Conservation (phyloP, 2,888 invertebrate genomes). For the Pegoplata infirma region DNA sequence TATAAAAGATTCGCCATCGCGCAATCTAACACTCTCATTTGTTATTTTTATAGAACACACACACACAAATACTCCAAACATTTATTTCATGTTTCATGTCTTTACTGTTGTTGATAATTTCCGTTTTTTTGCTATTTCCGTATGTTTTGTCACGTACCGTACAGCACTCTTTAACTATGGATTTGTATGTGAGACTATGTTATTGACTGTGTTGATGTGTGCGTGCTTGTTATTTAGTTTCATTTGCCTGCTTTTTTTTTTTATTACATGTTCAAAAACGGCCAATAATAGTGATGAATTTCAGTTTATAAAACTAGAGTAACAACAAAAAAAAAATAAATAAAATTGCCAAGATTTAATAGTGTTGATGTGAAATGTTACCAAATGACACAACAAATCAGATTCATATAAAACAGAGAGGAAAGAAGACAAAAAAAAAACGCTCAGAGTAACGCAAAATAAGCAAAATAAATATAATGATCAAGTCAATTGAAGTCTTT, state of each 20-base stretch:
- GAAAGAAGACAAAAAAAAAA: neutral
- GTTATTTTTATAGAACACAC: no score
- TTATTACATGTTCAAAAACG: neutral
- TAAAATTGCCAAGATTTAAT: constrained; percentile 23
- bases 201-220: neutral
- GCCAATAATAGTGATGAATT: constrained; percentile 36
- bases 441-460: neutral
- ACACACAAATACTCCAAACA: neutral
- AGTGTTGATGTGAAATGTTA: constrained; percentile 40
- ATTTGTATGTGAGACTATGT: neutral
- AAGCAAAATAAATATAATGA: constrained; percentile 28
- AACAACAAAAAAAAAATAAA: neutral
- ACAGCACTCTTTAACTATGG: neutral
- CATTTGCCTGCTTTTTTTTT: neutral
- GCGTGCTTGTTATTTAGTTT: neutral
- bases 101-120: constrained; percentile 23
- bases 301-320: neutral
- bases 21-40: no score
- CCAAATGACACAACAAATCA: constrained; percentile 38
- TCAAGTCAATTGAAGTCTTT: constrained; percentile 32
- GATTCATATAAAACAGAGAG: neutral
- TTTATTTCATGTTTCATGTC: neutral
- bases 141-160: constrained; percentile 33
- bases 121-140: constrained; percentile 33
- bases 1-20: no score